A percentile compares a stretch with the other conserved stretches of the same genome.
phyloP scores from a whole-genome alignment of 2,888 invertebrate genomes.

The Thecophora atra region DNA sequence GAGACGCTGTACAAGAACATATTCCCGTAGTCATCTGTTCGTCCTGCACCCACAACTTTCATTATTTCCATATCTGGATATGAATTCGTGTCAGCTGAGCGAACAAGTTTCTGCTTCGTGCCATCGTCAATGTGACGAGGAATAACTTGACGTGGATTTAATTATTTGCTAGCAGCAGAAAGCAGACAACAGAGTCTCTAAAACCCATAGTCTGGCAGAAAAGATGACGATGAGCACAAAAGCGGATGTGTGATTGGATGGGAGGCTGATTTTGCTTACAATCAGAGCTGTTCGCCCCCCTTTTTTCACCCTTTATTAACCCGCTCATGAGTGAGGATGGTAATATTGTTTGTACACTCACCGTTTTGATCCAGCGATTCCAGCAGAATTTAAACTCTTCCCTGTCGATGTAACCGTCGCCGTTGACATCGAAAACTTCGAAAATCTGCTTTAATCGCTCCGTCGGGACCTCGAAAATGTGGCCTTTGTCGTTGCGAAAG shows the following conservation, averaged over 20 bases:
- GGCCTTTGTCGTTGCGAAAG: conserved; percentile 86
- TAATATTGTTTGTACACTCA: too few species aligned
- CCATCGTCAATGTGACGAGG: conserved; percentile 41
- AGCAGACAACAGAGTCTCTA: background rate
- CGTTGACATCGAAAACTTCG: conserved; percentile 81
- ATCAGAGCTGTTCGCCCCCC: too few species aligned
- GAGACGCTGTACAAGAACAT: background rate
- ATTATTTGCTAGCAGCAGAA: conserved; percentile 45
- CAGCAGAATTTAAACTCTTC: conserved; percentile 88
- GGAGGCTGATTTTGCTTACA: too few species aligned
- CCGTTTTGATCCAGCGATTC: conserved; percentile 91
- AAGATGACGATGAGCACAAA: background rate
- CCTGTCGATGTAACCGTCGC: conserved; percentile 79
- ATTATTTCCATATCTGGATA: background rate
- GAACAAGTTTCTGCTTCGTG: conserved; percentile 3
- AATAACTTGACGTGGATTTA: conserved; percentile 55
- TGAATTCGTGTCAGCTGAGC: background rate
- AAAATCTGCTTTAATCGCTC: conserved; percentile 80
- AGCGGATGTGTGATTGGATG: background rate
- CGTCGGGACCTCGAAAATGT: conserved; percentile 80
- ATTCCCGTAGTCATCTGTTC: background rate
- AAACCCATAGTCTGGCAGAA: background rate
- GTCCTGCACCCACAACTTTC: background rate
- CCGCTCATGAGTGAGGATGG: too few species aligned
- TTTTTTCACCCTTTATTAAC: too few species aligned